Base-by-base conservation (phyloP, 2,888 invertebrate genomes). In the Alloscopus bannaensis region DNA sequence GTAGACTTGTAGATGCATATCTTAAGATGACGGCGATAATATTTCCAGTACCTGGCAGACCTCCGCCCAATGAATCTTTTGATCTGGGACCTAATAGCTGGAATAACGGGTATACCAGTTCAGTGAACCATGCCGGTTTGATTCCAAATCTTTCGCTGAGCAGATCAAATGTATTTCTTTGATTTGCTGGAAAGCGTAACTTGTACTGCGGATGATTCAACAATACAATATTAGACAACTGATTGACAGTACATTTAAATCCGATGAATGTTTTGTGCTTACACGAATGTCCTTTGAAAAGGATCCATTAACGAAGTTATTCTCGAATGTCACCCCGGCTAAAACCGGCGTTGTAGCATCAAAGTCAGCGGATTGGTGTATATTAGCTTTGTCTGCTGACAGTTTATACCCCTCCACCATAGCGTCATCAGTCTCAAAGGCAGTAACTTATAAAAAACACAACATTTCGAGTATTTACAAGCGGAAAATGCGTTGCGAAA, bases 41-140 rank as follows among this genome's bases (percentile, higher is more conserved):
- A n/a, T n/a, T n/a, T n/a, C n/a, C n/a, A n/a, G 4, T 60, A 76
- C 75, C 75, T 77, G 77, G 77, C 69, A 77, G 77, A 18, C 77
- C 77, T 62, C 77, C 77, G 57, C 60, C 57, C 8, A 69, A n/a
- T 2, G 42, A 45, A 40, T 69, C 77, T 47, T 77, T 77, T 31
- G 77, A 77, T 82, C 95, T 89, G 0, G 95, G 94, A 2, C 94
- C 95, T 1, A 92, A 90, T 2, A 88, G 86, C 87, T 92, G 93
- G 87, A 91, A 93, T 31, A 90, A 83, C 0, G 92, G 93, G 88
- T 92, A 95, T 57, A 93, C 88, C 2, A 90, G 87, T 86, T 92
- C 91, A 0, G 95, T 95, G 22, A 90, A 89, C 95, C 95, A 95
- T 22, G 77, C 69, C 29, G 77, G 81, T 55, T 82, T 82, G 18